Percentiles rank a stretch among this genome's conserved stretches.
Evolutionary conservation across 2,797 vertebrate genomes (phyloP).

Genomic region (Oceanodroma leucorhoa): DNA sequence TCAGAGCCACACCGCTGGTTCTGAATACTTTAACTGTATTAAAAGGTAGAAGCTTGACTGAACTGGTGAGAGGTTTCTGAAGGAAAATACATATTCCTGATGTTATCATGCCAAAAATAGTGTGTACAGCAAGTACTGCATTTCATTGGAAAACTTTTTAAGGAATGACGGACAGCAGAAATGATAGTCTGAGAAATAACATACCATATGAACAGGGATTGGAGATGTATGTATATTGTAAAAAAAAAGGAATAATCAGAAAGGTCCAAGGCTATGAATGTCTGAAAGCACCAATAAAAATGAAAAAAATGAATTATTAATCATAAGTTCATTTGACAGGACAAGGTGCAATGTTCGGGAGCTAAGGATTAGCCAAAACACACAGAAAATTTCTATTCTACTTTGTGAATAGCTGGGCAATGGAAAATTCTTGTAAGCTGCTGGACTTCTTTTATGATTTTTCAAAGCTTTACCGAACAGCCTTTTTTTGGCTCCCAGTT

Average conservation of each 20-base stretch:
- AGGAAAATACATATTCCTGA: not conserved
- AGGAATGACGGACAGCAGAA: not conserved
- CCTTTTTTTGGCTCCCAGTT: not conserved
- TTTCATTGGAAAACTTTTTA: not conserved
- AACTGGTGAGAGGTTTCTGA: not conserved
- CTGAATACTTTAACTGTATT: not conserved
- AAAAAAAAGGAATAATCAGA: not conserved
- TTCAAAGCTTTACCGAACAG: conserved; percentile 15
- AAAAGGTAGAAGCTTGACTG: not conserved
- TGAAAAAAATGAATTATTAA: not conserved
- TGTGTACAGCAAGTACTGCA: not conserved
- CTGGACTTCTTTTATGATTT: not conserved
- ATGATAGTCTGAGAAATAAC: not conserved
- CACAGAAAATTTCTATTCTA: not conserved
- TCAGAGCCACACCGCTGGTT: not conserved
- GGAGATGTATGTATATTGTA: not conserved
- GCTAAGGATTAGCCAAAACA: not conserved
- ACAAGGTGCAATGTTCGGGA: not conserved
- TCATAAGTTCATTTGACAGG: not conserved
- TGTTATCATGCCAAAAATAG: not conserved
- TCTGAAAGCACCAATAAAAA: not conserved
- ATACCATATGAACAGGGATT: not conserved
- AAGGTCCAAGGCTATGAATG: not conserved
- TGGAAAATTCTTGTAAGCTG: not conserved
- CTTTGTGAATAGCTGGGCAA: not conserved